A percentile compares a stretch with the other conserved stretches of the same genome.
Evolutionary conservation across 2,888 invertebrate species (phyloP).

Genomic region (Cheiracanthium punctorium): DNA sequence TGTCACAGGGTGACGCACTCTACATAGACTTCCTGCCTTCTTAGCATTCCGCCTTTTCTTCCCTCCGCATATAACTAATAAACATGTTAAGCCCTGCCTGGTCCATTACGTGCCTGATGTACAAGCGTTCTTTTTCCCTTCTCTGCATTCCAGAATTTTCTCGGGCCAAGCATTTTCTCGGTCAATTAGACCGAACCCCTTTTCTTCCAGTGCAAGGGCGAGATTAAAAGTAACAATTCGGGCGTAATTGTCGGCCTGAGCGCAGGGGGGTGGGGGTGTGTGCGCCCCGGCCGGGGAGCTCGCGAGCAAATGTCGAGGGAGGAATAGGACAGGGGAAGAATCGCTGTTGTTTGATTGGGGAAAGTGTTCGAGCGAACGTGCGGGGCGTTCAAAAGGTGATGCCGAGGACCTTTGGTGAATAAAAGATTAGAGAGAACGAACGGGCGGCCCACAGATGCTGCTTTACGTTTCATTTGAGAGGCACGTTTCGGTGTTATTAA

Average conservation of each 20-base stretch:
- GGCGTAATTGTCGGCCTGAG: slow-evolving; percentile 46
- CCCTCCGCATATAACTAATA: background rate
- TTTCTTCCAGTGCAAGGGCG: slow-evolving; percentile 4
- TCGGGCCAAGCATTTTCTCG: slow-evolving; percentile 47
- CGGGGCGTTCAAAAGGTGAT: slow-evolving; percentile 26
- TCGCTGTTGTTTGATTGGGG: slow-evolving; percentile 61
- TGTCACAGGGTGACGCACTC: too few species aligned
- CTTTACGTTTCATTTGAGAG: background rate
- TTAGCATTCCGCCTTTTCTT: background rate
- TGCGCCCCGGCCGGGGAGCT: too few species aligned
- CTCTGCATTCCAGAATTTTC: slow-evolving; percentile 15
- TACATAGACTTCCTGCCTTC: background rate
- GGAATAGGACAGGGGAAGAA: slow-evolving; percentile 5
- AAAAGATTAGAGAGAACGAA: background rate
- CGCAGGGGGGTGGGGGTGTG: background rate
- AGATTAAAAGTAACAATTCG: slow-evolving; percentile 61
- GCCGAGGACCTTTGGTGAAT: background rate
- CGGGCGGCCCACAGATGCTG: too few species aligned
- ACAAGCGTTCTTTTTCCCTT: slow-evolving; percentile 6
- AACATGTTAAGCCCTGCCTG: slow-evolving; percentile 16
- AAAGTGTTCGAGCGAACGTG: slow-evolving; percentile 52
- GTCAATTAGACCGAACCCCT: slow-evolving; percentile 41
- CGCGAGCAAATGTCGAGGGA: background rate
- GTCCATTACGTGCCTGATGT: slow-evolving; percentile 36
- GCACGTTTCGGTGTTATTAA: background rate